Evolutionary conservation across 2,888 invertebrate species (phyloP).

Genomic region (Tromatobia lineatoria): DNA sequence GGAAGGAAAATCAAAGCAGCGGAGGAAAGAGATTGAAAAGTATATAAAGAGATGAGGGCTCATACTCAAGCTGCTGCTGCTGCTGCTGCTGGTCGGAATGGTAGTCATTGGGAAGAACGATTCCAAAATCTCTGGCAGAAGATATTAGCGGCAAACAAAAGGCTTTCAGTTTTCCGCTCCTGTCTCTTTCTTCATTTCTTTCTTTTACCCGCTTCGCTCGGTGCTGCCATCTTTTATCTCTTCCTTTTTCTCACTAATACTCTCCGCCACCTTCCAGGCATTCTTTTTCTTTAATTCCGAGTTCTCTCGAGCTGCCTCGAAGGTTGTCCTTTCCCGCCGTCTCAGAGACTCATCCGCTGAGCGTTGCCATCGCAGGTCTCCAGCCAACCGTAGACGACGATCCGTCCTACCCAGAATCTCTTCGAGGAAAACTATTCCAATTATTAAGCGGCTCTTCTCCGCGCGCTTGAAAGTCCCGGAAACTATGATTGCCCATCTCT

Average conservation of each 20-base stretch:
- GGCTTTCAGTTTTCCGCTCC: constrained; percentile 46
- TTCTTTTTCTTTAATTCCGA: constrained; percentile 15
- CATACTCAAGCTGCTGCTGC: constrained; percentile 5
- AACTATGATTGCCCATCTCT: constrained; percentile 76
- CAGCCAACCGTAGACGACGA: constrained; percentile 36
- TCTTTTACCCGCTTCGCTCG: constrained; percentile 1
- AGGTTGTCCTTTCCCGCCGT: not conserved
- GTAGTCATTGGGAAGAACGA: constrained; percentile 57
- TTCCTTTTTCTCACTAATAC: constrained; percentile 54
- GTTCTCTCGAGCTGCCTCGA: not conserved
- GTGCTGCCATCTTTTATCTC: constrained; percentile 19
- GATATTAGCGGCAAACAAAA: constrained; percentile 60
- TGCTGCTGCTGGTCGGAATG: constrained; percentile 10
- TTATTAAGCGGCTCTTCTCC: constrained; percentile 73
- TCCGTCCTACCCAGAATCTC: constrained; percentile 28
- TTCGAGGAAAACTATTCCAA: constrained; percentile 73
- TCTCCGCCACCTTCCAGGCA: constrained; percentile 2
- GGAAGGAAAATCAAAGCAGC: not conserved
- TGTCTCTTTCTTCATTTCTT: constrained; percentile 13
- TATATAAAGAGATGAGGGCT: constrained; percentile 12
- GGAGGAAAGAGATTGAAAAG: constrained; percentile 7
- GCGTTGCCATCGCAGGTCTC: not conserved
- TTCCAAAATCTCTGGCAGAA: constrained; percentile 36
- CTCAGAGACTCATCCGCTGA: constrained; percentile 13
- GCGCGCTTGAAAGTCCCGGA: constrained; percentile 71